phyloP scores from a whole-genome alignment of 2,113 vertebrate species.

The Apodemus speciosus region DNA sequence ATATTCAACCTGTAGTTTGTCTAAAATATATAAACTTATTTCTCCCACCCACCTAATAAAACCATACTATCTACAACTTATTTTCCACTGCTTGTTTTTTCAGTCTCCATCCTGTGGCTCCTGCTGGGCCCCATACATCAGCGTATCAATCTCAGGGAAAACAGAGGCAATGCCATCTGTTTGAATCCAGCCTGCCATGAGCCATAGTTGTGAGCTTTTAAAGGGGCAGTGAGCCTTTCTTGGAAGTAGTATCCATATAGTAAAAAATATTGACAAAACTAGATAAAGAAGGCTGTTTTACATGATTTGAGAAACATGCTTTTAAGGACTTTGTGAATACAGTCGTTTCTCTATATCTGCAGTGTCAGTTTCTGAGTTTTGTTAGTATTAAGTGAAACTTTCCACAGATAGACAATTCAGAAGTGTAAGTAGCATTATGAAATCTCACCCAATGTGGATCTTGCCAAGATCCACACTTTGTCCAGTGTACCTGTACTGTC shows the following conservation, averaged over 20 bases:
- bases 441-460: neutral
- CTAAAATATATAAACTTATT: conserved; percentile 83
- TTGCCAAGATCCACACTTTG: neutral
- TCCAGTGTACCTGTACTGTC: no score
- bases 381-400: neutral
- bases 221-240: conserved; percentile 78
- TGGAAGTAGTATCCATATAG: conserved; percentile 77
- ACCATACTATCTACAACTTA: conserved; percentile 80
- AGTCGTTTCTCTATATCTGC: neutral
- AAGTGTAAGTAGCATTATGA: neutral
- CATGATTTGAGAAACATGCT: conserved; percentile 69
- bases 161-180: conserved; percentile 80
- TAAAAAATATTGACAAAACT: conserved; percentile 79
- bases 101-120: conserved; percentile 83
- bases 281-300: conserved; percentile 71
- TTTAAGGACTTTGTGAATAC: conserved; percentile 45
- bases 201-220: conserved; percentile 82
- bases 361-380: neutral
- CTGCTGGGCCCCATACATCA: conserved; percentile 80
- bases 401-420: neutral
- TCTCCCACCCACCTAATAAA: conserved; percentile 83
- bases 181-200: conserved; percentile 64
- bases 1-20: conserved; percentile 64
- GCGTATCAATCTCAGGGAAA: conserved; percentile 81
- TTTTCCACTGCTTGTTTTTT: conserved; percentile 83